Evolutionary conservation across 2,113 vertebrate species (phyloP), one percentile per base, ranked within the genome.

Genomic region (Polyodon spathula): DNA sequence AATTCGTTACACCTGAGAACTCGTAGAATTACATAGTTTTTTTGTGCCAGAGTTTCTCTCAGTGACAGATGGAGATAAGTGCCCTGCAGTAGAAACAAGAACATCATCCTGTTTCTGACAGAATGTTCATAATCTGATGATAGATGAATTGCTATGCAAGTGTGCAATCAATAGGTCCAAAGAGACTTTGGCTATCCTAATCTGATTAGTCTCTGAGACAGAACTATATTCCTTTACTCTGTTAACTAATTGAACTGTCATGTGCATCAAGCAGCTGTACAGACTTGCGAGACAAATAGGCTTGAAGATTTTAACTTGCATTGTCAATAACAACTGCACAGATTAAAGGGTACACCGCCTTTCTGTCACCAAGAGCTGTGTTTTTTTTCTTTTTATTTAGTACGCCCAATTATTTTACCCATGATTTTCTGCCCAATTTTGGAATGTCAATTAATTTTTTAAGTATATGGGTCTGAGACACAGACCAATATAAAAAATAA

Each of bases 171-270:
- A 84, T 84, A 77, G 69, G 70, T 69, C 72, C 70, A 68, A 70
- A 56, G 62, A 80, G 79, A 88, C 85, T 84, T 84, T 79, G 73
- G 73, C 69, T 70, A 72, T 68, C 57, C 73, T 80, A 74, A 85
- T 84, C 80, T 77, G 84, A 87, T 81, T 82, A 84, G 68, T 58
- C 68, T 78, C 50, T 69, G 68, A 76, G 72, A 75, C 73, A 67
- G 72, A 52, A 71, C 66, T 64, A 78, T 73, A 80, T 78, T 75
- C 76, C 71, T 71, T 71, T 70, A 78, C 66, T 61, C 73, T 79
- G 73, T 78, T 78, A 71, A 78, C 71, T 76, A 77, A 82, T 81
- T 78, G 72, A 51, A 77, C 62, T 73, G 72, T 74, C 75, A 69
- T 59, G 58, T 71, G 64, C 70, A 57, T 69, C 72, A 72, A 72